Conservation (phyloP, 2,888 invertebrate genomes). For the Neoitamus cyanurus region DNA sequence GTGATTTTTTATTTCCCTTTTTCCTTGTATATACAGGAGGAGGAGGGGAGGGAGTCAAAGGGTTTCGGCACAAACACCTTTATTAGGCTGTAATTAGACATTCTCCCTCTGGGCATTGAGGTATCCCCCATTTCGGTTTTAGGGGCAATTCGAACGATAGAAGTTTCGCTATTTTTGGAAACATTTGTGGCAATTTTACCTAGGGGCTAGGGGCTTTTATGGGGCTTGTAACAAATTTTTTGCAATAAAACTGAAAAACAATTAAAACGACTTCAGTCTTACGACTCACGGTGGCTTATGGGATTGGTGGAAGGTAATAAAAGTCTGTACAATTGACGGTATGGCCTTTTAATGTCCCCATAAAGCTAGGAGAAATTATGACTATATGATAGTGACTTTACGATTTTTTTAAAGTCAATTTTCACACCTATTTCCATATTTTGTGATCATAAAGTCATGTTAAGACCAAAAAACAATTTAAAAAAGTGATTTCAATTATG, state of each 20-base stretch:
- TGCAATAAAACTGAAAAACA: neutral
- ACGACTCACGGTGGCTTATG: neutral
- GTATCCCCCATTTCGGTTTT: neutral
- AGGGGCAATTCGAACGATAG: neutral
- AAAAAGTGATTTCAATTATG: neutral
- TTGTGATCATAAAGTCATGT: neutral
- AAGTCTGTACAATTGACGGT: neutral
- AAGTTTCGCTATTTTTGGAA: neutral
- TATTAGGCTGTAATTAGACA: conserved; percentile 11
- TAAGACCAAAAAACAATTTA: neutral
- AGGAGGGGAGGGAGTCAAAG: neutral
- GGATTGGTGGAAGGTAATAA: neutral
- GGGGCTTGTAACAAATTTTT: neutral
- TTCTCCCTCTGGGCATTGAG: neutral
- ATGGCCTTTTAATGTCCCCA: neutral
- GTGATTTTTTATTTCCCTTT: neutral
- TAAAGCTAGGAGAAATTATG: neutral
- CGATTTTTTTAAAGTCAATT: neutral
- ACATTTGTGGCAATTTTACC: neutral
- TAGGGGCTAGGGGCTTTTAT: neutral
- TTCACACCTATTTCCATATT: no score
- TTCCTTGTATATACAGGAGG: neutral
- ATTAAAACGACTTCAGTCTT: neutral
- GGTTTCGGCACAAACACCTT: conserved; percentile 6
- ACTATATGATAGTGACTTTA: neutral